Percentiles rank a stretch among this genome's conserved stretches.
These are phyloP conservation scores for Diabrotica balteata DNA, from an alignment of 2,888 invertebrate genomes.

Conservation along the genomic window DNA sequence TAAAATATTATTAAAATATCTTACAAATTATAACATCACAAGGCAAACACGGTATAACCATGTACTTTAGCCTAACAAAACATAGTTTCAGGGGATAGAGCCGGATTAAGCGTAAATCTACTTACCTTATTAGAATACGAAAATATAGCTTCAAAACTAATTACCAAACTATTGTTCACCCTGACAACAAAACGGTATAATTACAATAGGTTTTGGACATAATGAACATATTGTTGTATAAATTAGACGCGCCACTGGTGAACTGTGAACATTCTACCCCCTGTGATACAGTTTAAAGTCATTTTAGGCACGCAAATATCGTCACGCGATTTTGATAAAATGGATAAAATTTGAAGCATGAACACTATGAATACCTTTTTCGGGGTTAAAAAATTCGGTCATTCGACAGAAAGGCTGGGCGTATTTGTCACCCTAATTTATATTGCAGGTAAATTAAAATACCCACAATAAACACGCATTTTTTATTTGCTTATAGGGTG, in stretches of 20 bases:
- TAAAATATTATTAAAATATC: too few species aligned
- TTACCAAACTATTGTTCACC: slow-evolving; percentile 2
- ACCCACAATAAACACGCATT: slow-evolving; percentile 1
- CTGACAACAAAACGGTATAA: slow-evolving; percentile 5
- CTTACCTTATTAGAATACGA: slow-evolving; percentile 5
- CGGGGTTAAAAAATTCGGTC: slow-evolving; percentile 22
- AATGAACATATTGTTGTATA: slow-evolving; percentile 18
- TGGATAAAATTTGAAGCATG: slow-evolving; percentile 35
- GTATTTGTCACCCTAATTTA: slow-evolving; percentile 15
- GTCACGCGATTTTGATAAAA: slow-evolving; percentile 48
- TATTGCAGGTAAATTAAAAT: slow-evolving; percentile 2
- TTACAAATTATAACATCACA: too few species aligned
- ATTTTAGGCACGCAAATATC: slow-evolving; percentile 47
- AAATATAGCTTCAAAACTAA: slow-evolving; percentile 9
- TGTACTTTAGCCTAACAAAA: too few species aligned
- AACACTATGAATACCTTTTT: slow-evolving; percentile 25
- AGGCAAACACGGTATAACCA: too few species aligned
- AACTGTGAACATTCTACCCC: slow-evolving; percentile 37
- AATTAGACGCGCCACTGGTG: slow-evolving; percentile 37
- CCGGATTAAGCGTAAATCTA: too few species aligned
- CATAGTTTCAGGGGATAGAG: too few species aligned
- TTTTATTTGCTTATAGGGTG: neutral
- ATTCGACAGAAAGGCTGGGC: slow-evolving; percentile 5
- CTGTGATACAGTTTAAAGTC: slow-evolving; percentile 49
- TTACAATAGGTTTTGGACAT: slow-evolving; percentile 8